Evolutionary conservation across 2,113 vertebrate species (phyloP), one percentile per base, ranked within the genome.

Genomic region (Charina bottae): DNA sequence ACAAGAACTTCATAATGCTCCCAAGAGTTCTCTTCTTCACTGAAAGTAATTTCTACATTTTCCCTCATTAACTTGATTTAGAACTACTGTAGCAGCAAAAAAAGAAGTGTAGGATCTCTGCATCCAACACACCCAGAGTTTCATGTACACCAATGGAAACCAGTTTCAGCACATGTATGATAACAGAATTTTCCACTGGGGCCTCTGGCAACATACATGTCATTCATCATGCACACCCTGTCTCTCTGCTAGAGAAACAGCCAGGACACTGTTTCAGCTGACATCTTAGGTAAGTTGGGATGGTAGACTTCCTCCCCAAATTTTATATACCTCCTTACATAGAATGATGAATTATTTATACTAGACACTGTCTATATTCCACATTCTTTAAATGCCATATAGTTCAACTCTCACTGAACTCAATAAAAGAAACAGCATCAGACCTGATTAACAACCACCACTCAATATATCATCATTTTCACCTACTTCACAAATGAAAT

Each of bases 381-480:
- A 4, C n/a, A 68, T 68, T 68, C 15, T 33, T 21, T n/a, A 78
- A 37, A 37, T 37, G 33, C 68, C 33, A 37, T 78, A 78, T 37
- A 78, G 68, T 78, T 37, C 33, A 78, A 78, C 7, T 78, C 33
- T 78, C 21, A 54, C 88, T 94, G 87, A 62, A 56, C 6, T 87
- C 6, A 56, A 10, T 86, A n/a, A 87, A 58, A 37, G 12, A 83
- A 59, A 53, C 7, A 2, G 26, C 28, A 90, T 87, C n/a, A 60
- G 10, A 58, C 21, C 42, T 90, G 21, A 83, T 24, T 24, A 83
- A 7, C 2, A 59, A 91, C 92, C 26, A 33, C n/a, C 26, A 94
- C 6, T 83, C 11, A 91, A 83, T 55, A 64, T 62, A 84, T 58
- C 55, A 8, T 53, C 55, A 8, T 53, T 93, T 94, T 93, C 84